Conservation (phyloP, 2,113 vertebrate species). For the Seriola aureovittata region DNA sequence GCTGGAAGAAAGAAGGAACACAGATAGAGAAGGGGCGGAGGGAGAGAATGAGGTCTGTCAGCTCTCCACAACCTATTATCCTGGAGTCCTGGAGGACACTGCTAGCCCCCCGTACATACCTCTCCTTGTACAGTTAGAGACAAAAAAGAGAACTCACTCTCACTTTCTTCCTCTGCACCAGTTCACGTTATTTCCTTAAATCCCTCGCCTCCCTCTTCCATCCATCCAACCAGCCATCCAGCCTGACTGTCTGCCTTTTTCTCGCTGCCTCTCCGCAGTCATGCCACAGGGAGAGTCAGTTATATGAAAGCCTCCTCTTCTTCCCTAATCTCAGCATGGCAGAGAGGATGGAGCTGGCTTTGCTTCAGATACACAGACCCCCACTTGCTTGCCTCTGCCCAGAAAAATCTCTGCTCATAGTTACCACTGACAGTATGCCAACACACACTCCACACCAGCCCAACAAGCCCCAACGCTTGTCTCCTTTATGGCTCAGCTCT, state of each 20-base stretch:
- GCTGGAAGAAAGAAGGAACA: conserved; percentile 23
- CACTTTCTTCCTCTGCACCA: conserved; percentile 41
- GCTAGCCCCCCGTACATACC: conserved; percentile 11
- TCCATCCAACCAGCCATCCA: conserved; percentile 15
- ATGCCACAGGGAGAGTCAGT: conserved; percentile 62
- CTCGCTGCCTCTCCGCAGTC: conserved; percentile 25
- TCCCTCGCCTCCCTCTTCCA: conserved; percentile 38
- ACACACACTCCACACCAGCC: conserved; percentile 30
- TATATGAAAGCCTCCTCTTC: conserved; percentile 67
- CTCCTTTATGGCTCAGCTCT: conserved; percentile 37
- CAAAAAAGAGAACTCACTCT: conserved; percentile 36
- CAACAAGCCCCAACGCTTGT: conserved; percentile 29
- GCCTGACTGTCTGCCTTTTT: conserved; percentile 2
- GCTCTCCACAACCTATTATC: conserved; percentile 58
- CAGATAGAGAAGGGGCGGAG: conserved; percentile 7
- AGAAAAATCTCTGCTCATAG: conserved; percentile 59
- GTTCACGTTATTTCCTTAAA: conserved; percentile 48
- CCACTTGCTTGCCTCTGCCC: conserved; percentile 51
- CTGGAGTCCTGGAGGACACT: conserved; percentile 41
- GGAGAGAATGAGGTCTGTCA: conserved; percentile 51
- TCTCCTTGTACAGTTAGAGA: conserved; percentile 41
- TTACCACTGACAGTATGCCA: conserved; percentile 47
- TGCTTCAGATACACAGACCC: conserved; percentile 64
- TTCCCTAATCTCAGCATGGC: conserved; percentile 70
- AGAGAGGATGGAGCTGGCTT: conserved; percentile 66